Evolutionary conservation across 1,140 invertebrate species (phyloP).

Genomic region (Bombus superbus): DNA sequence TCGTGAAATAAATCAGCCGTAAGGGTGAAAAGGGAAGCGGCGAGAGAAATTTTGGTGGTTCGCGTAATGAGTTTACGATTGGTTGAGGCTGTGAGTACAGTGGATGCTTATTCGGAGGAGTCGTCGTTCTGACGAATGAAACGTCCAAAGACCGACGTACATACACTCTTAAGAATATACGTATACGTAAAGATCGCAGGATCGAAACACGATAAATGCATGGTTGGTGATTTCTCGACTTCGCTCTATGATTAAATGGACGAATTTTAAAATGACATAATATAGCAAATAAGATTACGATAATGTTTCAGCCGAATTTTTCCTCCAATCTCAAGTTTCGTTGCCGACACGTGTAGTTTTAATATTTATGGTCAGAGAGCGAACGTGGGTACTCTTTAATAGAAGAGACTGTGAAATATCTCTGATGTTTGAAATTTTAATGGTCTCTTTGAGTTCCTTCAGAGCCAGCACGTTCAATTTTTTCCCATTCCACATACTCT

Average conservation of each 20-base stretch:
- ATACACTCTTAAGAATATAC: too few species aligned
- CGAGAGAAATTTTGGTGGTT: neutral
- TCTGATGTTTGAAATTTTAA: constrained; percentile 10
- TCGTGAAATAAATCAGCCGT: neutral
- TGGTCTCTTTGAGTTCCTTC: constrained; percentile 3
- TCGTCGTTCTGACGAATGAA: too few species aligned
- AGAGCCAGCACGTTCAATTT: neutral
- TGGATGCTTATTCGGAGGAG: too few species aligned
- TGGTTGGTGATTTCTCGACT: too few species aligned
- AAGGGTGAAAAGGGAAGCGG: neutral
- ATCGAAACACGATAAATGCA: too few species aligned
- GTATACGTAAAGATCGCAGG: too few species aligned
- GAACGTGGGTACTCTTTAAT: neutral
- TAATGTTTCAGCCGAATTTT: neutral
- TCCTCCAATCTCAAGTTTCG: neutral
- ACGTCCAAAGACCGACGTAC: too few species aligned
- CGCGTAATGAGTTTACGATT: neutral
- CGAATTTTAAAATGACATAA: too few species aligned
- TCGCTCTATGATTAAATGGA: too few species aligned
- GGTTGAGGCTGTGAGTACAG: too few species aligned
- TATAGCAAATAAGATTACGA: too few species aligned
- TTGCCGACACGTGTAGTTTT: neutral
- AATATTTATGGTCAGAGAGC: neutral
- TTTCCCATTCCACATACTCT: neutral
- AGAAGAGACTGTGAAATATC: neutral